Conservation (phyloP, 1,140 invertebrate genomes). For the Atta texana region DNA sequence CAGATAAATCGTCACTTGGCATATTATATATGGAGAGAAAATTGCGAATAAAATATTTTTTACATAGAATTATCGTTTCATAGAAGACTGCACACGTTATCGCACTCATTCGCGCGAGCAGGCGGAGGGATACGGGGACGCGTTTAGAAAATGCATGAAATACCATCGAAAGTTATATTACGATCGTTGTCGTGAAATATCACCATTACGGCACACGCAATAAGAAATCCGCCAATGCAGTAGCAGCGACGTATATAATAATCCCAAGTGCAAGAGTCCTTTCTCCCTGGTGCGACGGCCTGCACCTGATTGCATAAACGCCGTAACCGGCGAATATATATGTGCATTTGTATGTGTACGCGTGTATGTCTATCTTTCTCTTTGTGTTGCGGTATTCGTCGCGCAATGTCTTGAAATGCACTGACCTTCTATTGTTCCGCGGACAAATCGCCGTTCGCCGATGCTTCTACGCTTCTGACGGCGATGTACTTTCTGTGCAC, state of each 20-base stretch:
- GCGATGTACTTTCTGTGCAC: slow-evolving; percentile 52
- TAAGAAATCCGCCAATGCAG: slow-evolving; percentile 51
- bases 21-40: background rate
- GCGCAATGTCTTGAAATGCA: slow-evolving; percentile 70
- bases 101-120: background rate
- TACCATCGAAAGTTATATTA: slow-evolving; percentile 51
- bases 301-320: slow-evolving; percentile 71
- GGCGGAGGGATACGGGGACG: background rate
- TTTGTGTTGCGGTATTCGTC: background rate
- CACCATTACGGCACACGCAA: slow-evolving; percentile 25
- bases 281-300: slow-evolving; percentile 38
- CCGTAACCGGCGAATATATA: background rate
- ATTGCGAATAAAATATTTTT: slow-evolving; percentile 27
- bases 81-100: background rate
- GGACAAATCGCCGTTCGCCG: slow-evolving; percentile 69
- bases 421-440: slow-evolving; percentile 78
- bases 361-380: background rate
- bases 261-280: slow-evolving; percentile 60
- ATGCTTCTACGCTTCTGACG: slow-evolving; percentile 57
- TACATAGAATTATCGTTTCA: slow-evolving; percentile 7
- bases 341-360: background rate
- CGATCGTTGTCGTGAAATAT: slow-evolving; percentile 56
- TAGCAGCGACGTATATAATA: slow-evolving; percentile 63
- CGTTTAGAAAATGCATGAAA: slow-evolving; percentile 37
- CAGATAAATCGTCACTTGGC: background rate